phyloP scores from a whole-genome alignment of 2,888 invertebrate genomes.

The Cecidostiba fungosa region DNA sequence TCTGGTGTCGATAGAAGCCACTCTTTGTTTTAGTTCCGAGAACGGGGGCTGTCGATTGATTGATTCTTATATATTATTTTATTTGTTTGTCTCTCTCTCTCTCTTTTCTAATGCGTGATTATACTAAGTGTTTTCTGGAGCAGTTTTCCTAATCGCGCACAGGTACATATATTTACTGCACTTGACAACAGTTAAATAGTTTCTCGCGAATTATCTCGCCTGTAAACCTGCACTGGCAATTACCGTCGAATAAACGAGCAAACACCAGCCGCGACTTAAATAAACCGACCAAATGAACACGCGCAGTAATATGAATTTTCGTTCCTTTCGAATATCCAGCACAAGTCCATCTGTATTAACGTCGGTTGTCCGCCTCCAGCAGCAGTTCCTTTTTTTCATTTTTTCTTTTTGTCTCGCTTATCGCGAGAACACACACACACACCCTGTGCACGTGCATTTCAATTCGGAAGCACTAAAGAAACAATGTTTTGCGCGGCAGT shows the following conservation, averaged over 20 bases:
- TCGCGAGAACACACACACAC: conserved; percentile 1
- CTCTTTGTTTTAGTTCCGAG: conserved; percentile 21
- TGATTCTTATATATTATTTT: conserved; percentile 26
- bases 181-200: not conserved
- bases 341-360: not conserved
- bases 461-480: conserved; percentile 1
- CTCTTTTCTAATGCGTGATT: no score
- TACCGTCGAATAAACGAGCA: not conserved
- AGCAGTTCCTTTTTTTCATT: not conserved
- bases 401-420: not conserved
- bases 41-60: conserved; percentile 29
- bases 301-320: no score
- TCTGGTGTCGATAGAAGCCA: no score
- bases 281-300: no score
- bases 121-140: not conserved
- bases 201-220: not conserved
- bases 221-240: not conserved
- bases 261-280: not conserved
- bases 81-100: not conserved
- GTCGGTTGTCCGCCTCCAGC: not conserved
- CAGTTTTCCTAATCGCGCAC: not conserved
- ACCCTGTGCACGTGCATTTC: not conserved
- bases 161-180: no score
- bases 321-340: not conserved
- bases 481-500: no score